phyloP scores from a whole-genome alignment of 1,140 invertebrate genomes.

The Euborellia annulipes region DNA sequence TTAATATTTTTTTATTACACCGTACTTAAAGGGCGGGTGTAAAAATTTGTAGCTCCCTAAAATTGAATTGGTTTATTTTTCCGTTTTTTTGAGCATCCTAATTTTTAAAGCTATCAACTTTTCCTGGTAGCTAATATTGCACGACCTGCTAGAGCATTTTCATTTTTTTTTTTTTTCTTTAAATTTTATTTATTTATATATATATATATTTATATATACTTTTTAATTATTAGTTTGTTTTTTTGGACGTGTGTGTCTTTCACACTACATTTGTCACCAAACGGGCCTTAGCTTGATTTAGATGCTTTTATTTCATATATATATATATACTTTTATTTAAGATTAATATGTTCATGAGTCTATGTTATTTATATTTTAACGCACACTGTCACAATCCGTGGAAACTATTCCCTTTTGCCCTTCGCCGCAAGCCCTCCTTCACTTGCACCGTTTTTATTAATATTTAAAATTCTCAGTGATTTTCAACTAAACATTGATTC shows the following conservation, averaged over 20 bases:
- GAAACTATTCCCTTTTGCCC: no score
- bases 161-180: constrained; percentile 1
- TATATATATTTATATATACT: constrained; percentile 6
- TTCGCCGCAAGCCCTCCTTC: no score
- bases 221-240: constrained; percentile 3
- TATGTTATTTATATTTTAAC: no score
- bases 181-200: constrained; percentile 1
- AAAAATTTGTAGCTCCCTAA: constrained; percentile 10
- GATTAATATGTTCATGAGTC: no score
- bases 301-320: background rate
- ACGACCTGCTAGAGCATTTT: constrained; percentile 12
- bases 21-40: constrained; percentile 6
- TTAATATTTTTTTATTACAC: constrained; percentile 3
- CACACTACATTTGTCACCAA: background rate
- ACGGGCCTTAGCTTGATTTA: background rate
- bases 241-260: constrained; percentile 2
- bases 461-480: no score
- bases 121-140: constrained; percentile 11
- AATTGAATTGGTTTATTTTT: no score
- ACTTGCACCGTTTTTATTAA: no score
- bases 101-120: constrained; percentile 13
- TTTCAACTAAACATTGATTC: no score
- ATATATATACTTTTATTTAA: background rate
- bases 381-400: no score
- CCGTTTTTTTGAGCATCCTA: constrained; percentile 12